Evolutionary conservation across 2,888 invertebrate species (phyloP).

Genomic region (Lithodes maja): DNA sequence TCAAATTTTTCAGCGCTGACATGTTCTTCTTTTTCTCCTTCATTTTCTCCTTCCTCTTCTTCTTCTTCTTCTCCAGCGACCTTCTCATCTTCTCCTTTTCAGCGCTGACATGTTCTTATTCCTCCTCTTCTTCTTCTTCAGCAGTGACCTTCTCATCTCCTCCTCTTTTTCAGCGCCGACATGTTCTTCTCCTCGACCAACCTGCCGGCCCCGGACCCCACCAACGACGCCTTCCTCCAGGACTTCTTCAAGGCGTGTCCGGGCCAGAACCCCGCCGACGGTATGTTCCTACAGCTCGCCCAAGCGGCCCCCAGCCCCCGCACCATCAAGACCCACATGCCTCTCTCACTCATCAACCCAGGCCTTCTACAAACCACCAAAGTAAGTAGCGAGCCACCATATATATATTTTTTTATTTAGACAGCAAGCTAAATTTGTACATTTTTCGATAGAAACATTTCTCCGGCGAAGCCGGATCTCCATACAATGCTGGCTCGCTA

Average conservation of each 20-base stretch:
- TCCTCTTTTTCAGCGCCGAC: background rate
- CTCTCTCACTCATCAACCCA: conserved; percentile 26
- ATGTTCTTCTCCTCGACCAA: conserved; percentile 2
- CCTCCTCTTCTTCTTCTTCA: background rate
- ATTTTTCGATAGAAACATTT: no score
- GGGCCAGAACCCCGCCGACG: conserved; percentile 26
- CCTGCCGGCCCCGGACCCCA: background rate
- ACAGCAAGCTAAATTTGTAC: no score
- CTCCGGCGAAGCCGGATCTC: no score
- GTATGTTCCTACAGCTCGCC: conserved; percentile 39
- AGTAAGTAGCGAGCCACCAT: background rate
- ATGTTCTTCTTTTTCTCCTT: background rate
- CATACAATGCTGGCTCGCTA: no score
- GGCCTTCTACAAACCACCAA: conserved; percentile 29
- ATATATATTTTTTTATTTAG: no score
- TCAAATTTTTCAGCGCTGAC: background rate
- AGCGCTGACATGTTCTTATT: no score
- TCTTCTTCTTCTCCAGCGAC: background rate
- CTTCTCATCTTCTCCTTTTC: background rate
- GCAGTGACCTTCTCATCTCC: background rate
- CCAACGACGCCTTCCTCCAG: background rate
- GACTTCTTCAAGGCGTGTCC: conserved; percentile 39
- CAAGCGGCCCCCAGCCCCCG: conserved; percentile 28
- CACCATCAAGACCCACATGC: conserved; percentile 52
- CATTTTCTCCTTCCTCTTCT: background rate